Evolutionary conservation across 1,140 invertebrate genomes (phyloP), one percentile per base, ranked within the genome.

Genomic region (Teleopsis dalmanni): DNA sequence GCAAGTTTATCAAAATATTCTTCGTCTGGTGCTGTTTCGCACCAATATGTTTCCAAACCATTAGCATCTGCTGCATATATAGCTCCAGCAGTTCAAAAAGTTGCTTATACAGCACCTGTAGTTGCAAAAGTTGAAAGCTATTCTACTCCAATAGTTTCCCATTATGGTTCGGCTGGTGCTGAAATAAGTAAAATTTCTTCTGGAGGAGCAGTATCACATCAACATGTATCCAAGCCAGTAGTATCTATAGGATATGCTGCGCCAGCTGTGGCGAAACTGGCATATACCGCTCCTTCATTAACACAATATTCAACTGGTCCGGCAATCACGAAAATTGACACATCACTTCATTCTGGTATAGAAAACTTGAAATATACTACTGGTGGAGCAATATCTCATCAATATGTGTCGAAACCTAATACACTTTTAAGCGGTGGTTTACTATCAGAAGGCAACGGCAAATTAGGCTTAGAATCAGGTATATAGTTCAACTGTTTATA

Each of bases 221-320:
- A 60, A 35, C 60, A 58, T 46, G 49, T 64, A 5, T 62, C 64
- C 14, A 60, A 62, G 45, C 62, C 48, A 18, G 38, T 29, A 2
- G 21, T 22, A 13, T 6, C 16, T 1, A 7, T 45, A 0, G 19
- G 36, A 3, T 37, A 37, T 22, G 19, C 38, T 1, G 36, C 35
- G 13, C 49, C 43, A 29, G 43, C 36, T 11, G 27, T 37, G 3
- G 27, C 51, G 8, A 52, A 52, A 40, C 31, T 55, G 3, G 42
- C 59, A 5, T 23, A 41, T 23, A 29, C 52, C 26, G 19, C 40
- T 2, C 52, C 44, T 1, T 50, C 57, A 2, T 13, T 57, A 19
- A 29, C 51, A 4, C 23, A 26, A 13, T 47, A 48, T 16, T n/a
- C 57, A 35, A 42, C 55, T 5, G 59, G 43, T 25, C 55, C 60